Percentiles rank a stretch among this genome's conserved stretches.
These are phyloP conservation scores for Chrysogorgia sp. DNA, from an alignment of 92 coral and sea anemone species.

Conservation along the genomic window DNA sequence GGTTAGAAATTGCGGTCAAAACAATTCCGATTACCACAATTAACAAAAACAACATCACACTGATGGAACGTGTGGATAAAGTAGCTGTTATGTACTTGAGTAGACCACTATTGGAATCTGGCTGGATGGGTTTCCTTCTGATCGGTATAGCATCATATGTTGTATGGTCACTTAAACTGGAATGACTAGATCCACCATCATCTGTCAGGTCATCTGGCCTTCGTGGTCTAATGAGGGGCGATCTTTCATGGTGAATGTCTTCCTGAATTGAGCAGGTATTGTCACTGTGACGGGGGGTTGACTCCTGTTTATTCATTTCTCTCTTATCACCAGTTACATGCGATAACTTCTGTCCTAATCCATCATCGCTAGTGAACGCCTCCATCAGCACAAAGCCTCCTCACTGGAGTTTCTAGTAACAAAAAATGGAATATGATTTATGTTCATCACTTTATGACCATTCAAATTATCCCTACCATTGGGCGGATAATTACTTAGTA, in stretches of 20 bases:
- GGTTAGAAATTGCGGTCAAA: conserved; percentile 2
- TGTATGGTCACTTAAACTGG: background rate
- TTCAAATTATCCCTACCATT: no score
- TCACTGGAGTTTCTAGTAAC: no score
- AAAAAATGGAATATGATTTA: no score
- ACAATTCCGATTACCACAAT: conserved; percentile 3
- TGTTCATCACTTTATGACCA: no score
- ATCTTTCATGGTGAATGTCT: background rate
- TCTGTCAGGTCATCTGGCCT: background rate
- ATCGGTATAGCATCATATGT: conserved; percentile 16
- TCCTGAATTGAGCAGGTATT: background rate
- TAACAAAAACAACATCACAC: conserved; percentile 9
- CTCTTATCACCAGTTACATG: background rate
- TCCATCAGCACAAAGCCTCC: no score
- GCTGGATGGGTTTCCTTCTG: background rate
- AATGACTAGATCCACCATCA: background rate
- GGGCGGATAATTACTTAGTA: no score
- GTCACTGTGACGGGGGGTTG: no score
- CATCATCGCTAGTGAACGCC: no score
- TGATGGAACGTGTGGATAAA: background rate
- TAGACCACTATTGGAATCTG: background rate
- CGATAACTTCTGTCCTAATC: no score
- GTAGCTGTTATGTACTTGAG: background rate
- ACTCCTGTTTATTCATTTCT: no score
- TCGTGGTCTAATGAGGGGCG: conserved; percentile 14